These are phyloP conservation scores for Xanthorhoe designata DNA, from an alignment of 2,888 invertebrate species.

Conservation along the genomic window DNA sequence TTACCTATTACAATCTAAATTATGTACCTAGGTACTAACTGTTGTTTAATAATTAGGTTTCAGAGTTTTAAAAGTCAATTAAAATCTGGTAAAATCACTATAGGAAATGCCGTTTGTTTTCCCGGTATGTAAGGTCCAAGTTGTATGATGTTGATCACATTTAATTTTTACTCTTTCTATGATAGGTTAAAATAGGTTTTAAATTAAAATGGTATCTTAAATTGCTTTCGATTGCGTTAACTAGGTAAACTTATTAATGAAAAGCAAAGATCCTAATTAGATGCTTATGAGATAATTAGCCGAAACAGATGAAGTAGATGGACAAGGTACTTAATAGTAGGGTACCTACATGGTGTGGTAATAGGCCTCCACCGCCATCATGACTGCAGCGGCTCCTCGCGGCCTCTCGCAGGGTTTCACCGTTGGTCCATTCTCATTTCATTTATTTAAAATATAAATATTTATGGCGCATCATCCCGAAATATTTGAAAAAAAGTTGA, in stretches of 20 bases:
- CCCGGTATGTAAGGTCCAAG: too few species aligned
- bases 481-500: constrained; percentile 25
- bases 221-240: constrained; percentile 35
- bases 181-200: background rate
- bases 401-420: constrained; percentile 72
- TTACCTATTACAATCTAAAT: too few species aligned
- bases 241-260: constrained; percentile 14
- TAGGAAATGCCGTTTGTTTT: too few species aligned
- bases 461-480: constrained; percentile 22
- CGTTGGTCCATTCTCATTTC: constrained; percentile 61
- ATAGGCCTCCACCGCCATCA: constrained; percentile 75
- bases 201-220: background rate
- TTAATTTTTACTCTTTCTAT: too few species aligned
- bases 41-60: too few species aligned
- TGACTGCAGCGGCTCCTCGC: constrained; percentile 50
- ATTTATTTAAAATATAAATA: constrained; percentile 29
- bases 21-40: too few species aligned
- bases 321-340: constrained; percentile 10
- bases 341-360: constrained; percentile 67
- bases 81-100: too few species aligned
- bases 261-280: constrained; percentile 27
- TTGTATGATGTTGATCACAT: too few species aligned
- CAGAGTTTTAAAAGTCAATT: too few species aligned
- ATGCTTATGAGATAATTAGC: constrained; percentile 44
- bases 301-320: constrained; percentile 33